Conservation (phyloP, 2,888 invertebrate genomes). For the Oxytorus armatus region DNA sequence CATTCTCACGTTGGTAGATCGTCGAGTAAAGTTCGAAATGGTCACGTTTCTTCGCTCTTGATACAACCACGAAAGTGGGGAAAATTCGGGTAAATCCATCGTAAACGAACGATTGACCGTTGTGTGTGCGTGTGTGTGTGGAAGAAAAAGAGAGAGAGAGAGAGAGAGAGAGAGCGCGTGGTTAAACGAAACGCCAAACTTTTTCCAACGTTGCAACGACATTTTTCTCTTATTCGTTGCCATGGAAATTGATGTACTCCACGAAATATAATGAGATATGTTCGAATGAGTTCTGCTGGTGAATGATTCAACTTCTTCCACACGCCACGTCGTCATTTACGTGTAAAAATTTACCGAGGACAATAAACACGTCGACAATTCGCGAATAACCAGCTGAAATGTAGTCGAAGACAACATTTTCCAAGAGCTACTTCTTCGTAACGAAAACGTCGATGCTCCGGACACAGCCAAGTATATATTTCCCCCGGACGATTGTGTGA, state of each 20-base stretch:
- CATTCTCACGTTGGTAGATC: slow-evolving; percentile 24
- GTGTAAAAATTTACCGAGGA: background rate
- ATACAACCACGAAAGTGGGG: background rate
- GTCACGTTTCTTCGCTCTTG: slow-evolving; percentile 33
- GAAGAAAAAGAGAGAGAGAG: background rate
- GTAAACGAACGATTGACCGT: too few species aligned
- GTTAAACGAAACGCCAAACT: background rate
- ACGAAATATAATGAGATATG: background rate
- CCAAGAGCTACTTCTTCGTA: background rate
- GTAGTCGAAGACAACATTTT: background rate
- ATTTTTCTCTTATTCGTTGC: background rate
- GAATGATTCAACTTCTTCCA: too few species aligned
- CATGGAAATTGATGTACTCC: background rate
- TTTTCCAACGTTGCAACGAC: slow-evolving; percentile 21
- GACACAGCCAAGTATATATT: slow-evolving; percentile 21
- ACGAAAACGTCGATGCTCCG: slow-evolving; percentile 15
- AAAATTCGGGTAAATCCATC: slow-evolving; percentile 5
- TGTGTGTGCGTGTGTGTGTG: background rate
- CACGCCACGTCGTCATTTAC: background rate
- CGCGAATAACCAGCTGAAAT: background rate
- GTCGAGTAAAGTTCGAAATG: slow-evolving; percentile 24
- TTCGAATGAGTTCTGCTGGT: too few species aligned
- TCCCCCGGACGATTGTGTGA: background rate
- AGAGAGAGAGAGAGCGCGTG: background rate
- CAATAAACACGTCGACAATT: slow-evolving; percentile 2